Base-by-base conservation (phyloP, 2,113 vertebrate species). In the Conger conger region DNA sequence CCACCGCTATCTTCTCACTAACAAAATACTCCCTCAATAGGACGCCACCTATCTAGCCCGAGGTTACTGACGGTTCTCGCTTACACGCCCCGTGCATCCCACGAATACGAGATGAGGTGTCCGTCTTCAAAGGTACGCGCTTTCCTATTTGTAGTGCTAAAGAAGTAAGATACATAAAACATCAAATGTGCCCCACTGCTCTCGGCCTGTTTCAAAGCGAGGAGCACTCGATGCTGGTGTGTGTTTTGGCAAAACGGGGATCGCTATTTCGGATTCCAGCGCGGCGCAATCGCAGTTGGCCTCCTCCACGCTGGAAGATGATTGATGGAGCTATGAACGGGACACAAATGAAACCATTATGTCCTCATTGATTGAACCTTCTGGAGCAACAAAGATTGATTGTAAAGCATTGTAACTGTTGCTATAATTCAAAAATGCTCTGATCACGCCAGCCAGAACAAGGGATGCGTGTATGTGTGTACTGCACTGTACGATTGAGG, bases 311-410 rank as follows among this genome's bases (percentile, higher is more conserved):
- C 88, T 77, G 17, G 84, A 89, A 88, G 84, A 90, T 93, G 92
- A 94, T 93, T 88, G 93, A 94, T 93, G 85, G 85, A 85, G 79
- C 84, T 86, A 88, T 85, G 86, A 86, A 86, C 85, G 36, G 81
- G 91, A 90, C 90, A 91, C 87, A 91, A 94, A 92, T 89, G 89
- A 92, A 89, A 86, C 88, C 90, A 92, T 94, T 93, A 92, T 73
- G 79, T 77, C 79, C 37, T 90, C 90, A 93, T 87, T 91, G 92
- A 93, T 89, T 89, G 90, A 91, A 86, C 89, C 89, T 88, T 89
- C 88, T 86, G 83, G 86, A 81, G 86, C 80, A 83, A 83, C 78
- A 82, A 87, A 92, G 91, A 95, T 92, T 86, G 90, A 95, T 92
- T 84, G 86, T 85, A 1, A 86, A 80, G 86, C 84, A 81, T 68